Evolutionary conservation across 2,113 vertebrate species (phyloP).

Genomic region (Zingel zingel): DNA sequence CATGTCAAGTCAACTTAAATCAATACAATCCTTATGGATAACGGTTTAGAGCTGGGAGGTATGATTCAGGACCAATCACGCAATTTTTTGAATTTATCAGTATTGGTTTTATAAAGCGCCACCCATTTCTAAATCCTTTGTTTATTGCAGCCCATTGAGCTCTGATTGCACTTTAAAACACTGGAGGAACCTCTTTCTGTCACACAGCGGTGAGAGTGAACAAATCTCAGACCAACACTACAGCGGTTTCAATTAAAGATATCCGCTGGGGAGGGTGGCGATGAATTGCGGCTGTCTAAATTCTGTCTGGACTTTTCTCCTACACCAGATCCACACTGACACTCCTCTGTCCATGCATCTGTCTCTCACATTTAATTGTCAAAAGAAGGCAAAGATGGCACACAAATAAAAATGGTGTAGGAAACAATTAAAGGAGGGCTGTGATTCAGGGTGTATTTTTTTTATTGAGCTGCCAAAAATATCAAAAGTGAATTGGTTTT

Average conservation of each 20-base stretch:
- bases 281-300: slow-evolving; percentile 15
- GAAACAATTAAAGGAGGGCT: background rate
- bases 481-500: background rate
- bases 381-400: background rate
- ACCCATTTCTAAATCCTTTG: slow-evolving; percentile 4
- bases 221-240: slow-evolving; percentile 6
- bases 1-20: background rate
- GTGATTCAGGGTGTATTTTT: background rate
- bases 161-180: slow-evolving; percentile 31
- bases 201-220: background rate
- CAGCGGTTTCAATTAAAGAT: slow-evolving; percentile 1
- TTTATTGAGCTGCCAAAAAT: background rate
- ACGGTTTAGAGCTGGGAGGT: background rate
- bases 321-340: background rate
- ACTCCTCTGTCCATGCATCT: background rate
- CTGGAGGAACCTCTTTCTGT: background rate
- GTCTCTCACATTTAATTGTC: background rate
- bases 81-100: background rate
- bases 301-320: slow-evolving; percentile 18
- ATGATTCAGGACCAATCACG: background rate
- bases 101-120: background rate
- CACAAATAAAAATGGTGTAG: background rate
- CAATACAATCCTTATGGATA: background rate
- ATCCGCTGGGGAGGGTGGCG: slow-evolving; percentile 9
- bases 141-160: slow-evolving; percentile 15